Conservation (phyloP, 1,140 invertebrate species). For the Nomia melanderi region DNA sequence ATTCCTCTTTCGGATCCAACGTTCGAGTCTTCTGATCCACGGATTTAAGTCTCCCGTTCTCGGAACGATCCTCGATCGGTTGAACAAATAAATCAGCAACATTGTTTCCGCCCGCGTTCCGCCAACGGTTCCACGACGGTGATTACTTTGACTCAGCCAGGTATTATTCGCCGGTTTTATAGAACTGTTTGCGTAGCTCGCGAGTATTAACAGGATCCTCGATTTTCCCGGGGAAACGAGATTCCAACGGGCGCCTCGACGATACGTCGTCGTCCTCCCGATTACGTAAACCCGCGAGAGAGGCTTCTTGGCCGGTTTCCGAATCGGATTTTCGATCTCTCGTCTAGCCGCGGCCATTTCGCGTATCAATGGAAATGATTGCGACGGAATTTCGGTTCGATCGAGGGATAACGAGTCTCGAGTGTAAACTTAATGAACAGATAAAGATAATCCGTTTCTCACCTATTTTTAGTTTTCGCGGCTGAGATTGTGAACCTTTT, state of each 20-base stretch:
- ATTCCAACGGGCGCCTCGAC: neutral
- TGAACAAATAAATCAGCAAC: too few relatives aligned
- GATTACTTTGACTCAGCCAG: neutral
- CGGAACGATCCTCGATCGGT: too few relatives aligned
- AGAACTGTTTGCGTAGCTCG: neutral
- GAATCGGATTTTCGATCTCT: neutral
- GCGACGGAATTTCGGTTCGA: too few relatives aligned
- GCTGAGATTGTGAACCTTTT: too few relatives aligned
- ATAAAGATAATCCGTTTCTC: too few relatives aligned
- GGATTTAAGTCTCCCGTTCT: too few relatives aligned
- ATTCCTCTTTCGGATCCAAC: too few relatives aligned
- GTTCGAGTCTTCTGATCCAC: too few relatives aligned
- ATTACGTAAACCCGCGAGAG: constrained; percentile 23
- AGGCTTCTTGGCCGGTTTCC: constrained; percentile 3
- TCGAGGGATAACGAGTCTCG: neutral
- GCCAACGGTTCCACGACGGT: too few relatives aligned
- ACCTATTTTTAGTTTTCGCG: too few relatives aligned
- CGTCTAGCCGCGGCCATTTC: neutral
- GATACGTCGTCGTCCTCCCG: neutral
- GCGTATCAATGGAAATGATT: neutral
- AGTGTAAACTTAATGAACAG: too few relatives aligned
- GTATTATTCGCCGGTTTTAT: neutral
- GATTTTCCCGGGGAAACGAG: neutral
- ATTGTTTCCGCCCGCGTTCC: too few relatives aligned
- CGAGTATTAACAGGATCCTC: neutral